Base-by-base conservation (phyloP, 1,140 invertebrate species). In the Yoshiicerus persimilis region DNA sequence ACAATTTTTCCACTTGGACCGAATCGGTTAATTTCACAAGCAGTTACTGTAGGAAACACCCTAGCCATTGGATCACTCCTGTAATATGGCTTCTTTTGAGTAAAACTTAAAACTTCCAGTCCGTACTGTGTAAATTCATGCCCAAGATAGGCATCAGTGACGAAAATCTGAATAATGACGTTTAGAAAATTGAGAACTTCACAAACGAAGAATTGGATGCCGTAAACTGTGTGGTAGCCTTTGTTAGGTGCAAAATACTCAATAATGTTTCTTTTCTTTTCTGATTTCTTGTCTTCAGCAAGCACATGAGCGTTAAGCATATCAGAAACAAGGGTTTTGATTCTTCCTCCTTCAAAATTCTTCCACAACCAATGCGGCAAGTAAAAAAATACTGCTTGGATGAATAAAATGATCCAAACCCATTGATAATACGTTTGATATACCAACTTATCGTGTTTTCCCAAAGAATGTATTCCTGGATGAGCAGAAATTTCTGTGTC, bases 321-420 rank as follows among this genome's bases (percentile, higher is more conserved):
- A 89, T 97, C 96, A 87, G 96, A 94, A 4, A 97, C 96, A 10
- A 97, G 93, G 95, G 96, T 97, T 92, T 96, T 96, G 89, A 97
- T 96, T 66, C 96, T 94, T 0, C 96, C 96, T 70, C 96, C 96
- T 92, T 97, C 96, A 96, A 96, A 97, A 0, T 95, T 95, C 91
- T 97, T 97, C 96, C 96, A 97, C 23, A 97, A 92, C 91, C 97
- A 97, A 6, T 97, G 95, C 3, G 97, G 97, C 77, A 98, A 94
- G 93, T 99, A 99, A 93, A 99, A 99, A 62, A 98, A 93, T 90
- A 98, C 96, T 6, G 97, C 97, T 92, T n/a, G n/a, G n/a, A n/a
- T n/a, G n/a, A n/a, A n/a, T n/a, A n/a, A n/a, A n/a, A n/a, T n/a
- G n/a, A n/a, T n/a, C n/a, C n/a, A n/a, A n/a, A n/a, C n/a, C n/a